Percentiles rank a stretch among this genome's conserved stretches.
These are phyloP conservation scores for Siderastrea radians DNA, from an alignment of 92 coral and sea anemone species.

Conservation along the genomic window DNA sequence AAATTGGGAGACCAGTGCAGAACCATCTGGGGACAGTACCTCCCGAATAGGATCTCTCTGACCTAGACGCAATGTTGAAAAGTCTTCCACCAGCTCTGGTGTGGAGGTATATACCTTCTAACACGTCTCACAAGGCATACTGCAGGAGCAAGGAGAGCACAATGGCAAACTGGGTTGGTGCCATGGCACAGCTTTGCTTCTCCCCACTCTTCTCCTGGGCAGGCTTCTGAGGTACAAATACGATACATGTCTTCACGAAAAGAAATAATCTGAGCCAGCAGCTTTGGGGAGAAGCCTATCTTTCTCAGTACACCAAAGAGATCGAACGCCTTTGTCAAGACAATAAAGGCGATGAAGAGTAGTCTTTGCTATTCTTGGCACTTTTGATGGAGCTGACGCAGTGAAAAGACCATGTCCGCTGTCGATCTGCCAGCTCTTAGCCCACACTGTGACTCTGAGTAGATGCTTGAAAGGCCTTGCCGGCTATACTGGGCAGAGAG, in stretches of 20 bases:
- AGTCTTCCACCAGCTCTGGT: slow-evolving; percentile 31
- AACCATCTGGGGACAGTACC: slow-evolving; percentile 31
- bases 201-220: slow-evolving; percentile 40
- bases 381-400: slow-evolving; percentile 62
- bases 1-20: slow-evolving; percentile 32
- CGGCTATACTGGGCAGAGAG: slow-evolving; percentile 5
- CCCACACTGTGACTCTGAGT: slow-evolving; percentile 55
- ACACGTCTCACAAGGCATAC: background rate
- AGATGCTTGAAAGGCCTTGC: background rate
- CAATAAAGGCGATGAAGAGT: slow-evolving; percentile 43
- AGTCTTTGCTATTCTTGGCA: slow-evolving; percentile 46
- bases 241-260: too few relatives aligned
- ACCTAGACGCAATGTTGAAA: slow-evolving; percentile 28
- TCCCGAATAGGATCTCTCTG: slow-evolving; percentile 19
- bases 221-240: slow-evolving; percentile 19
- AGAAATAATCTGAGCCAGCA: background rate
- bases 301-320: slow-evolving; percentile 19
- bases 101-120: slow-evolving; percentile 37
- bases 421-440: slow-evolving; percentile 48
- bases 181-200: slow-evolving; percentile 30
- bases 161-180: slow-evolving; percentile 29
- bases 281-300: slow-evolving; percentile 51
- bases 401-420: slow-evolving; percentile 45
- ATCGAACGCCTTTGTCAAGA: slow-evolving; percentile 55
- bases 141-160: slow-evolving; percentile 37